Evolutionary conservation across 1,140 invertebrate genomes (phyloP), one percentile per base, ranked within the genome.

Genomic region (Maniola jurtina): DNA sequence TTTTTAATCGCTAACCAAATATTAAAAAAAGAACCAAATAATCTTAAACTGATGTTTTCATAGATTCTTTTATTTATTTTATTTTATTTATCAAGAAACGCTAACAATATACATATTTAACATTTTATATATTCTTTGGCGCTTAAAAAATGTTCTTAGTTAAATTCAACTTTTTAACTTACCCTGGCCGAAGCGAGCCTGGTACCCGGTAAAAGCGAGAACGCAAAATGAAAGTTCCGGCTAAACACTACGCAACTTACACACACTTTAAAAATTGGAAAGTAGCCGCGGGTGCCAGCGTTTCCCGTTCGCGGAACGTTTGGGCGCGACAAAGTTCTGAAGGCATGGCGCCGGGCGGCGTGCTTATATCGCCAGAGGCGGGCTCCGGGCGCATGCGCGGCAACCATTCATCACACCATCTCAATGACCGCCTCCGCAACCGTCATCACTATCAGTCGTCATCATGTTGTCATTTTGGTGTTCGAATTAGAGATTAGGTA

Each of bases 291-390:
- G 66, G 54, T 70, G 66, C 65, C 36, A 33, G 35, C 50, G 68
- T 55, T 76, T 75, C 72, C 75, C 59, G 68, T 81, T 77, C 77
- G 76, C 70, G 69, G 79, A 79, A 77, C 81, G 81, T 76, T 82
- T 82, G 82, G 77, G 72, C 78, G 82, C 86, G 84, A 73, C 80
- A 86, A 89, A 87, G 82, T 87, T 87, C 71, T 89, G 87, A 71
- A 82, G 71, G 73, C 71, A 65, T 75, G 66, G 77, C 64, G 73
- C 73, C 75, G 73, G 68, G 74, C 71, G 66, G 60, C 81, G 75
- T 73, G 83, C 85, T 89, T 89, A 89, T 89, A 89, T 89, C 85
- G 78, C 71, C 70, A 71, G 66, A 66, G 71, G 64, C 69, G 68
- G 70, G 64, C 52, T 47, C 54, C 63, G 40, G 73, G 76, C 87